Conservation (phyloP, 2,888 invertebrate genomes). For the Corythucha ciliata region DNA sequence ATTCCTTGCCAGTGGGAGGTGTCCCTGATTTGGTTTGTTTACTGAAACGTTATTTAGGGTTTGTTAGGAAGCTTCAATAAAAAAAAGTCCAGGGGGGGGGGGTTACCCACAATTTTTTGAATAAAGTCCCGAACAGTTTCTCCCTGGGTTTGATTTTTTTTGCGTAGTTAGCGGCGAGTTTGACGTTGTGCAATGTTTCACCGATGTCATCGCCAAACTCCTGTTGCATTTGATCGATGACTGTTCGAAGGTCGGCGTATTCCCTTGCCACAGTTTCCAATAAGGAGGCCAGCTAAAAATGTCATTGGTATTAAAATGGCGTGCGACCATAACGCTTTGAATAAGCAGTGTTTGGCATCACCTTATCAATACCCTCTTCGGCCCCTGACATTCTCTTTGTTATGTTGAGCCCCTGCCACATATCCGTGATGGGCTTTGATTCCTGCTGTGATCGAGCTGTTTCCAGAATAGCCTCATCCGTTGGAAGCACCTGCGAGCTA, state of each 20-base stretch:
- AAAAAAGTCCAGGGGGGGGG: too few relatives aligned
- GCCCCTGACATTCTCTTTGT: conserved; percentile 28
- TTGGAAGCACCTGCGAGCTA: conserved; percentile 18
- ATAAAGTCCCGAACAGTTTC: conserved; percentile 15
- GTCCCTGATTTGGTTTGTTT: too few relatives aligned
- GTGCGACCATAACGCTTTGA: neutral
- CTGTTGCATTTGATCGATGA: conserved; percentile 21
- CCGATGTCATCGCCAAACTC: conserved; percentile 23
- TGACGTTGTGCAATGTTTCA: conserved; percentile 24
- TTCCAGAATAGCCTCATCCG: conserved; percentile 20
- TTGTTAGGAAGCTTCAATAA: too few relatives aligned
- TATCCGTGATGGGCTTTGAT: conserved; percentile 24
- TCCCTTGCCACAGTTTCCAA: conserved; percentile 28
- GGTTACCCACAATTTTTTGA: too few relatives aligned
- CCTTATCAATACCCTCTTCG: conserved; percentile 28
- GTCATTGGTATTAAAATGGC: too few relatives aligned
- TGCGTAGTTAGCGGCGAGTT: conserved; percentile 26
- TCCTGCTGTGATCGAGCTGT: conserved; percentile 20
- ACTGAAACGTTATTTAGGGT: too few relatives aligned
- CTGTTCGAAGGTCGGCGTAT: conserved; percentile 23
- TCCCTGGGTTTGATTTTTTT: conserved; percentile 25
- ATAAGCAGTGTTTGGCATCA: neutral
- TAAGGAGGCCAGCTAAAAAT: conserved; percentile 21
- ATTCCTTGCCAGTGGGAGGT: too few relatives aligned
- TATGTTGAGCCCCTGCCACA: conserved; percentile 25